Base-by-base conservation (phyloP, 2,888 invertebrate species). In the Rhopalosiphum nymphaeae region DNA sequence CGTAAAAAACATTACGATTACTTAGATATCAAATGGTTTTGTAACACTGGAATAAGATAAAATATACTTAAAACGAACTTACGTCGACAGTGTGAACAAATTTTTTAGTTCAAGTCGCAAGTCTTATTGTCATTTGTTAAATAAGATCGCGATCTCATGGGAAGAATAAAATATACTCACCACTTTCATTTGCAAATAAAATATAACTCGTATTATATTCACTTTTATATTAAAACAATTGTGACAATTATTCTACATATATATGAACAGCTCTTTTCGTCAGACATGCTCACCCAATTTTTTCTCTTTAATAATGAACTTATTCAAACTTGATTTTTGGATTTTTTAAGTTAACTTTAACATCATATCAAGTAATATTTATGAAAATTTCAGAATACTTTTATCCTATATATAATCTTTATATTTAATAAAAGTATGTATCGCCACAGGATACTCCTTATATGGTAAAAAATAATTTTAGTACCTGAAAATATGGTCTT, bases 71-170 rank as follows among this genome's bases (percentile, higher is more conserved):
- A n/a, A 67, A 67, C n/a, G 4, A 67, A 67, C 67, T 67, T 67
- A 67, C n/a, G 67, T 67, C 67, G n/a, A 13, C 67, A 13, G 67
- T 67, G n/a, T 67, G 67, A 67, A 67, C 67, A n/a, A 3, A 21
- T 9, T 5, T 0, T 67, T 67, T n/a, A 16, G 13, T 67, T 67
- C 16, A 67, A 67, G 16, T 67, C n/a, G 67, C n/a, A 67, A 67
- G n/a, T 67, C n/a, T n/a, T n/a, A n/a, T 67, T 67, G 67, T 67
- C 67, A n/a, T 67, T 67, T 67, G n/a, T n/a, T n/a, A n/a, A 29
- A 29, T 67, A 67, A 67, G 67, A 67, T 67, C 67, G n/a, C n/a
- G 5, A 67, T 67, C 67, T n/a, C 67, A n/a, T 67, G 67, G 21
- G 67, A 67, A 67, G 16, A 67, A 36, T 16, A n/a, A 16, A 67